These are phyloP conservation scores for Pelochelys cantorii DNA, from an alignment of 2,797 vertebrate genomes.

Conservation along the genomic window DNA sequence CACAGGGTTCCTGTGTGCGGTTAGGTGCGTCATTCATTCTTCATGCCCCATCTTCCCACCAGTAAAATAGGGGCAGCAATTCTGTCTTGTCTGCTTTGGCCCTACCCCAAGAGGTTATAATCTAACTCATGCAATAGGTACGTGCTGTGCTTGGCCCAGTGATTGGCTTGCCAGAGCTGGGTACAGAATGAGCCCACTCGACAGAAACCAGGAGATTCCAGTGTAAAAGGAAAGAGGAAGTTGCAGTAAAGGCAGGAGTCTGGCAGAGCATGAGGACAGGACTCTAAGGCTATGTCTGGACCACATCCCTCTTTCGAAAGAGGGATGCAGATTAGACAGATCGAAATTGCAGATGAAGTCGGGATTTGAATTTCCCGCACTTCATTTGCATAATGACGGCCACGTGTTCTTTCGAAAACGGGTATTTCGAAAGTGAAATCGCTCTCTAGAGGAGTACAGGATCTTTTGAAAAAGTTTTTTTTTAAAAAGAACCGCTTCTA, in stretches of 20 bases:
- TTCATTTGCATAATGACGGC: too few relatives aligned
- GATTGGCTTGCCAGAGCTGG: not conserved
- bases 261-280: not conserved
- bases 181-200: not conserved
- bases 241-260: not conserved
- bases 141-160: accelerated
- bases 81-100: not conserved
- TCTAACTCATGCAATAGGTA: accelerated
- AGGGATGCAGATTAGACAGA: too few relatives aligned
- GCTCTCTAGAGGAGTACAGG: too few relatives aligned
- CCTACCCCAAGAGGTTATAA: not conserved
- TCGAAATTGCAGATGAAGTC: too few relatives aligned
- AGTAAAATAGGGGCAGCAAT: not conserved
- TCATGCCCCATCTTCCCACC: not conserved
- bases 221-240: not conserved
- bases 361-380: too few relatives aligned
- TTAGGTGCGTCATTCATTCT: slow-evolving; percentile 1
- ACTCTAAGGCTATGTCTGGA: not conserved
- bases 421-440: too few relatives aligned
- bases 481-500: too few relatives aligned
- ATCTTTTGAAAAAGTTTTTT: too few relatives aligned
- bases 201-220: not conserved
- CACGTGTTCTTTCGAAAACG: too few relatives aligned
- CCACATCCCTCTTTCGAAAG: too few relatives aligned
- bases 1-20: not conserved